Percentiles rank a stretch among this genome's conserved stretches.
Conservation (phyloP, 2,888 invertebrate genomes). For the Globia sparganii region DNA sequence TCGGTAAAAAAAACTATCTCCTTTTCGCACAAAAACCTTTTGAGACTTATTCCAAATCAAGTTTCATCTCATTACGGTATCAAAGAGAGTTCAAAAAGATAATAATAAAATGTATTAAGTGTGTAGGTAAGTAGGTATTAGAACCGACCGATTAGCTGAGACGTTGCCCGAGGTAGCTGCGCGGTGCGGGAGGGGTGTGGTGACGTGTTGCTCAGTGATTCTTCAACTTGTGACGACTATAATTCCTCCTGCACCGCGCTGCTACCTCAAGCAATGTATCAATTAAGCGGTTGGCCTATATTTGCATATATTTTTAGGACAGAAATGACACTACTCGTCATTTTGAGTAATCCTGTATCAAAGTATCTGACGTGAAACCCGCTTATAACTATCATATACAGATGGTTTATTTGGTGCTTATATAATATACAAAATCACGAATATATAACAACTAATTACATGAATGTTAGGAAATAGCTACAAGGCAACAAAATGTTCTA, state of each 20-base stretch:
- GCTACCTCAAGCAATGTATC: too few species aligned
- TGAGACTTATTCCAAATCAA: slow-evolving; percentile 34
- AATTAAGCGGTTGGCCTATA: too few species aligned
- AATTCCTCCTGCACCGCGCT: too few species aligned
- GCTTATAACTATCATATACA: background rate
- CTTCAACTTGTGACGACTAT: too few species aligned
- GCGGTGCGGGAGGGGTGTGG: too few species aligned
- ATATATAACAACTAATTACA: background rate
- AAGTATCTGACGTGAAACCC: background rate
- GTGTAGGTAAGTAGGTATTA: background rate
- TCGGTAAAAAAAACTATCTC: too few species aligned
- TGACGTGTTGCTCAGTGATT: too few species aligned
- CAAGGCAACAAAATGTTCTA: background rate
- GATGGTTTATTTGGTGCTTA: background rate
- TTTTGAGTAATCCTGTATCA: background rate
- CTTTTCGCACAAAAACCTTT: slow-evolving; percentile 33
- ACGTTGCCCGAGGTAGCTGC: too few species aligned
- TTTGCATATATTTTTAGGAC: background rate
- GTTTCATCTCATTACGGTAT: slow-evolving; percentile 48
- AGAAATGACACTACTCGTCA: background rate
- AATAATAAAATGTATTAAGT: background rate
- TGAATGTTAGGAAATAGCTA: background rate
- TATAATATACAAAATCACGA: background rate
- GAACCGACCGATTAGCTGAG: background rate
- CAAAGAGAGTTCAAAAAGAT: slow-evolving; percentile 25